These are phyloP conservation scores for Bursaphelenchus okinawaensis DNA, from an alignment of 2,888 invertebrate species.

Conservation along the genomic window DNA sequence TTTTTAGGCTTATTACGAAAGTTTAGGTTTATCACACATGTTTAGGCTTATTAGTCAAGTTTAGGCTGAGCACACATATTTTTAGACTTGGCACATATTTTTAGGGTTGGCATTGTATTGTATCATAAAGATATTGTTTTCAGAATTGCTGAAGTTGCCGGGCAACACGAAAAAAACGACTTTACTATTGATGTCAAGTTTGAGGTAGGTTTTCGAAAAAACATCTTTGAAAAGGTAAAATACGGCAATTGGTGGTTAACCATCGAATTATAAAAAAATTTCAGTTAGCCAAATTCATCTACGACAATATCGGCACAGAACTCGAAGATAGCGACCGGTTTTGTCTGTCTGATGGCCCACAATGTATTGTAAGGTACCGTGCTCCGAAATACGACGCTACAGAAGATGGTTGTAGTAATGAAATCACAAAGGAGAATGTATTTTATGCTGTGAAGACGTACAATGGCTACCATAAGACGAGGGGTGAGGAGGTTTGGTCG, in stretches of 20 bases:
- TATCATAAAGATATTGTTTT: too few relatives aligned
- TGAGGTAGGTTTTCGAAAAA: conserved; percentile 12
- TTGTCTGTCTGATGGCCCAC: conserved; percentile 8
- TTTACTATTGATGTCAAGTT: conserved; percentile 29
- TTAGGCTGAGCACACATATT: too few relatives aligned
- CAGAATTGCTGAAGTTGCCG: conserved; percentile 12
- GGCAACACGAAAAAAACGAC: conserved; percentile 4
- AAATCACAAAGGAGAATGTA: conserved; percentile 64
- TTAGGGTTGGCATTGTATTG: too few relatives aligned
- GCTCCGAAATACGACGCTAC: conserved; percentile 5
- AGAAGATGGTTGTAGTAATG: conserved; percentile 13
- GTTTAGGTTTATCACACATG: too few relatives aligned
- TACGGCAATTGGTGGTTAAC: too few relatives aligned
- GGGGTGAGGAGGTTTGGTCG: conserved; percentile 60
- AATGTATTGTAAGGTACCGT: conserved; percentile 20
- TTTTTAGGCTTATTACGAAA: too few relatives aligned
- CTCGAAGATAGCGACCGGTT: conserved; percentile 11
- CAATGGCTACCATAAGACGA: conserved; percentile 72
- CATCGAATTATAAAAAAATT: background rate
- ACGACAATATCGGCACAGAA: conserved; percentile 19
- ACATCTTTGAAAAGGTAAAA: background rate
- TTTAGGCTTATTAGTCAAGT: too few relatives aligned
- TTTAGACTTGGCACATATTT: background rate
- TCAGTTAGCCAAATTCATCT: conserved; percentile 24
- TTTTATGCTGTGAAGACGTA: conserved; percentile 88